A percentile compares a stretch with the other conserved stretches of the same genome.
Evolutionary conservation across 2,113 vertebrate genomes (phyloP).

Genomic region (Antechinus flavipes): DNA sequence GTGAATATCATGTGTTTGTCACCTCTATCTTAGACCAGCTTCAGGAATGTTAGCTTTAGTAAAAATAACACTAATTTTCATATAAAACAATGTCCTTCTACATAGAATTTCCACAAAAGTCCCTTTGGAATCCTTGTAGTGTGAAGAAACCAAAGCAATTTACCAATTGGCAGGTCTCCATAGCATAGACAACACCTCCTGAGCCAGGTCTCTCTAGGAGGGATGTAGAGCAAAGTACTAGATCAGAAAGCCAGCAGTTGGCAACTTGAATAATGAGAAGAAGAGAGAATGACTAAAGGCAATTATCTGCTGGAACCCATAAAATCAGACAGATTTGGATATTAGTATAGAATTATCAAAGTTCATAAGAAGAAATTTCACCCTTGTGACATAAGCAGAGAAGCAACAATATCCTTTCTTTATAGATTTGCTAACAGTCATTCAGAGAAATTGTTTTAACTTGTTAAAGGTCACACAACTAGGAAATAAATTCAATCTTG

Average conservation of each 20-base stretch:
- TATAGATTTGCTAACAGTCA: slow-evolving; percentile 1
- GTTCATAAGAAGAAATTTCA: not conserved
- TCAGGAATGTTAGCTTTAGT: not conserved
- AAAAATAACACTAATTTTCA: not conserved
- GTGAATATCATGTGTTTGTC: not conserved
- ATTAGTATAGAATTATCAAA: not conserved
- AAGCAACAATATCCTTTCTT: not conserved
- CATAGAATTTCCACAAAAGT: not conserved
- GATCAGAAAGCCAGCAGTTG: not conserved
- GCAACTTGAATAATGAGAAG: not conserved
- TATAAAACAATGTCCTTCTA: not conserved
- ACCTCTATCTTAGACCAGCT: not conserved
- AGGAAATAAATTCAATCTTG: not conserved
- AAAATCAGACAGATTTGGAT: not conserved
- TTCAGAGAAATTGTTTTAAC: not conserved
- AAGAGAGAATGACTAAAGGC: not conserved
- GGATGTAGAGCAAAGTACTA: too few species aligned
- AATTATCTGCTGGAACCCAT: not conserved
- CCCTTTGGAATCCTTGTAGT: not conserved
- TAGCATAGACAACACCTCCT: not conserved
- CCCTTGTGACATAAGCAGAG: not conserved
- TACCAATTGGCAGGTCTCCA: not conserved
- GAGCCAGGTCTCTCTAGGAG: not conserved
- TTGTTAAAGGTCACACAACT: not conserved
- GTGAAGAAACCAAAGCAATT: not conserved